These are phyloP conservation scores for Corella eumyota DNA, from an alignment of 23 tunicate genomes.

Conservation along the genomic window DNA sequence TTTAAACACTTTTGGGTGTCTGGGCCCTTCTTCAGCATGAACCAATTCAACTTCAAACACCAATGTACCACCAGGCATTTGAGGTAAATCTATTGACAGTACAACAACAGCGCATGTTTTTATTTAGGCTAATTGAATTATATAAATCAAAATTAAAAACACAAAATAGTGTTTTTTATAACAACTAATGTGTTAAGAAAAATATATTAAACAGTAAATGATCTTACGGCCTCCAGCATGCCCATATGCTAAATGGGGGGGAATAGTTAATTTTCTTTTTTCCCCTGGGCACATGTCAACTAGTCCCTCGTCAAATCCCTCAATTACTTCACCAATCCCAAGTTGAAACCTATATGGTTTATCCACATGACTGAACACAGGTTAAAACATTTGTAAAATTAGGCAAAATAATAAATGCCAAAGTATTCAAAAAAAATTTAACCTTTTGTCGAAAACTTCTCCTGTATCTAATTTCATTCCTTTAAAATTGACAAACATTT, in stretches of 20 bases:
- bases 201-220: no score
- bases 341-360: conserved; percentile 95
- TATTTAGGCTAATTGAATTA: no score
- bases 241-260: conserved; percentile 96
- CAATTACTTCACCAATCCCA: conserved; percentile 96
- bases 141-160: no score
- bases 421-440: no score
- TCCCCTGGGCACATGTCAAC: conserved; percentile 96
- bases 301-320: conserved; percentile 95
- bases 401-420: background rate
- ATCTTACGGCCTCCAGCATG: conserved; percentile 71
- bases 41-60: conserved; percentile 91
- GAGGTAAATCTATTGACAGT: conserved; percentile 54
- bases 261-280: conserved; percentile 69
- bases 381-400: background rate
- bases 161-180: no score
- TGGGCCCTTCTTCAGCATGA: conserved; percentile 96
- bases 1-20: conserved; percentile 96
- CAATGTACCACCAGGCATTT: conserved; percentile 95
- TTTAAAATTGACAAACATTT: conserved; percentile 82
- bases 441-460: conserved; percentile 72
- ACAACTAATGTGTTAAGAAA: no score
- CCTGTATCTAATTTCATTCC: conserved; percentile 72
- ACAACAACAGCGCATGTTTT: no score
- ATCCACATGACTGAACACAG: conserved; percentile 38